A percentile compares a stretch with the other conserved stretches of the same genome.
phyloP scores from a whole-genome alignment of 1,140 invertebrate genomes.

The Leptinotarsa texana region DNA sequence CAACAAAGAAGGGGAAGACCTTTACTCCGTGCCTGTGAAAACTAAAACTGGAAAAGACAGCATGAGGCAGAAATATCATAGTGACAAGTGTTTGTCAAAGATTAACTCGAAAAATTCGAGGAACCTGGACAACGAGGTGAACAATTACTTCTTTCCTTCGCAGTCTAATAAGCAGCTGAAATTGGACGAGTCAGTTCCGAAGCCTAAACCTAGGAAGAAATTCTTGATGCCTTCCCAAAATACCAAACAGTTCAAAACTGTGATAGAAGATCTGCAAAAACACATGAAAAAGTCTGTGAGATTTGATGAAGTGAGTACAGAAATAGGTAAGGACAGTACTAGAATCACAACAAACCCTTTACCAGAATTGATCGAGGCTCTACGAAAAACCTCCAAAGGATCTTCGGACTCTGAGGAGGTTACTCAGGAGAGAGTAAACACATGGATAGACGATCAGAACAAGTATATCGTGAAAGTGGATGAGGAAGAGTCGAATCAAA shows the following conservation, averaged over 20 bases:
- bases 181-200: slow-evolving; percentile 27
- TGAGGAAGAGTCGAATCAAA: slow-evolving; percentile 17
- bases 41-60: slow-evolving; percentile 39
- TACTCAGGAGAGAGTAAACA: slow-evolving; percentile 39
- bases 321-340: slow-evolving; percentile 34
- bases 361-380: slow-evolving; percentile 31
- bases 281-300: slow-evolving; percentile 50
- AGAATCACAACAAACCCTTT: slow-evolving; percentile 33
- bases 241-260: slow-evolving; percentile 36
- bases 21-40: slow-evolving; percentile 27
- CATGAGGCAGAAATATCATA: slow-evolving; percentile 50
- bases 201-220: slow-evolving; percentile 45
- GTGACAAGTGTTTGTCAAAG: slow-evolving; percentile 51
- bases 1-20: slow-evolving; percentile 40
- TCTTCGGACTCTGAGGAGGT: slow-evolving; percentile 35
- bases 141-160: slow-evolving; percentile 45
- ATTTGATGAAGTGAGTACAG: slow-evolving; percentile 45
- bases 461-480: slow-evolving; percentile 37
- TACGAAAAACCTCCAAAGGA: slow-evolving; percentile 20
- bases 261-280: slow-evolving; percentile 45
- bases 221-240: slow-evolving; percentile 17
- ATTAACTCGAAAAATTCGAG: slow-evolving; percentile 47
- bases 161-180: slow-evolving; percentile 33
- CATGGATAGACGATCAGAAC: slow-evolving; percentile 52
- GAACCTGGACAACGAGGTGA: slow-evolving; percentile 37